Evolutionary conservation across 2,113 vertebrate species (phyloP).

Genomic region (Silurus glanis): DNA sequence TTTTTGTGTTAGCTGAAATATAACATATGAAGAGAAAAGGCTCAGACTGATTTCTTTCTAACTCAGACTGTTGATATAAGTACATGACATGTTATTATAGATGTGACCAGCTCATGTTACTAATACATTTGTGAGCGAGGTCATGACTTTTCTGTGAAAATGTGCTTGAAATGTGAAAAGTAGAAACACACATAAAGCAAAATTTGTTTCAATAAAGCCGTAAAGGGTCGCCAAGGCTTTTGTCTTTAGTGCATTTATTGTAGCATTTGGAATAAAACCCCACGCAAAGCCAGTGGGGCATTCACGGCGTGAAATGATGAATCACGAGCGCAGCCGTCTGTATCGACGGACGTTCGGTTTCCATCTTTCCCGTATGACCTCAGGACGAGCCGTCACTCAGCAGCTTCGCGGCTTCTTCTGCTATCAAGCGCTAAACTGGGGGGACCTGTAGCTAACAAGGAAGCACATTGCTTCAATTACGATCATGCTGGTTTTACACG

Average conservation of each 20-base stretch:
- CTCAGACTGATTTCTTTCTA: neutral
- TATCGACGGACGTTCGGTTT: neutral
- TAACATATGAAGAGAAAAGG: neutral
- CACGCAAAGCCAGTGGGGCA: too few relatives aligned
- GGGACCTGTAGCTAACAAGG: conserved; percentile 34
- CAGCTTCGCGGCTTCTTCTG: neutral
- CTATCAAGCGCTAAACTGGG: neutral
- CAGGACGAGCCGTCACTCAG: neutral
- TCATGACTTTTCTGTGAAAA: too few relatives aligned
- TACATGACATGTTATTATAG: neutral
- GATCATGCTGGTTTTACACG: conserved; percentile 25
- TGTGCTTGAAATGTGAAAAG: too few relatives aligned
- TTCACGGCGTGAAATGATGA: neutral
- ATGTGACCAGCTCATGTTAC: neutral
- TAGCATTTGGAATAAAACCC: too few relatives aligned
- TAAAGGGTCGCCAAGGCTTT: too few relatives aligned
- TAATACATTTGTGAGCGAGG: neutral
- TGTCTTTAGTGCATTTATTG: too few relatives aligned
- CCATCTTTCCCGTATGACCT: neutral
- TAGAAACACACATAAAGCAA: too few relatives aligned
- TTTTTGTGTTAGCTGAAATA: neutral
- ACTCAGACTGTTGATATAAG: neutral
- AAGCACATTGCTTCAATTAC: conserved; percentile 3
- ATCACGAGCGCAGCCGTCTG: neutral
- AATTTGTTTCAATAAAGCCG: too few relatives aligned